A percentile compares a stretch with the other conserved stretches of the same genome.
Conservation (phyloP, 2,113 vertebrate genomes). For the Willisornis vidua region DNA sequence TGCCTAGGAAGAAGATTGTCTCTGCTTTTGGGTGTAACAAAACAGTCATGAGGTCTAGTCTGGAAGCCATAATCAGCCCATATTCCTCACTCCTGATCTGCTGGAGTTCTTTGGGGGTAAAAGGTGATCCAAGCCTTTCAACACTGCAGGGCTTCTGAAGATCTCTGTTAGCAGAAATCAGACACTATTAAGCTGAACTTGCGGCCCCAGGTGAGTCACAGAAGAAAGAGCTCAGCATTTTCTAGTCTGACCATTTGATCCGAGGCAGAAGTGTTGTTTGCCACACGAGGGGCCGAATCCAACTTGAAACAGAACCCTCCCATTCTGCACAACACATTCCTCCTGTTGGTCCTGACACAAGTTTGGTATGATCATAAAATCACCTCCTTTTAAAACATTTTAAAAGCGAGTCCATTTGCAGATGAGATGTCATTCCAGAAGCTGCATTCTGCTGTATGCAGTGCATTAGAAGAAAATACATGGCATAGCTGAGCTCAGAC, state of each 20-base stretch:
- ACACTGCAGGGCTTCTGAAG: not conserved
- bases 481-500: not conserved
- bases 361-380: not conserved
- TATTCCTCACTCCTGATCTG: not conserved
- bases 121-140: not conserved
- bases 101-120: not conserved
- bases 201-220: not conserved
- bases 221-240: not conserved
- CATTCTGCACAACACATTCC: not conserved
- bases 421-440: not conserved
- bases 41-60: not conserved
- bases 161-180: not conserved
- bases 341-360: not conserved
- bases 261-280: accelerated
- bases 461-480: not conserved
- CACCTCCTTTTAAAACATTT: not conserved
- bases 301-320: not conserved
- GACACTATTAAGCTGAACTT: not conserved
- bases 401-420: not conserved
- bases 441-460: not conserved
- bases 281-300: not conserved
- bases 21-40: not conserved
- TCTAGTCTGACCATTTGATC: not conserved
- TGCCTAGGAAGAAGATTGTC: not conserved
- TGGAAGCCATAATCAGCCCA: not conserved